Percentiles rank a stretch among this genome's conserved stretches.
These are phyloP conservation scores for Drosophila basisetae DNA, from an alignment of 2,888 invertebrate genomes.

Conservation along the genomic window DNA sequence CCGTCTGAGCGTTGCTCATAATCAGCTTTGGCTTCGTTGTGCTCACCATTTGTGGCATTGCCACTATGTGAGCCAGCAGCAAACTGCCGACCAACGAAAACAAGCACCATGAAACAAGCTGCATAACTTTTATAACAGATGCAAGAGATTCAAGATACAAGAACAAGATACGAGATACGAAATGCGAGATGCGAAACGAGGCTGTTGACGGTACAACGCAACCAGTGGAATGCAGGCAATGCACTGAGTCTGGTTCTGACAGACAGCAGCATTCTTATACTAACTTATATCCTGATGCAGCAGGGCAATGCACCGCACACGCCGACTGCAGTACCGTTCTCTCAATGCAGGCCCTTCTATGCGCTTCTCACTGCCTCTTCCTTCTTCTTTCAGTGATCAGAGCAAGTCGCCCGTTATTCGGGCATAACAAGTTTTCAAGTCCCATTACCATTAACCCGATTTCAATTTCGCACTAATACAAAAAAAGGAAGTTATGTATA, in stretches of 20 bases:
- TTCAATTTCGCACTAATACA: conserved; percentile 41
- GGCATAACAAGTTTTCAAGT: conserved; percentile 66
- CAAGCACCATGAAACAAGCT: conserved; percentile 22
- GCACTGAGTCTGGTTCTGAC: conserved; percentile 24
- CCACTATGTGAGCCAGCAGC: conserved; percentile 21
- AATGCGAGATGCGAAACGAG: conserved; percentile 1
- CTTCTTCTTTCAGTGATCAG: not conserved
- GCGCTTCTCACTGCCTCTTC: conserved; percentile 37
- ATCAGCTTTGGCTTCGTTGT: conserved; percentile 41
- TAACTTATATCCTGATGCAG: conserved; percentile 40
- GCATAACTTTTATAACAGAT: conserved; percentile 31
- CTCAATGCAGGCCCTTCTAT: conserved; percentile 30
- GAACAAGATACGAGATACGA: not conserved
- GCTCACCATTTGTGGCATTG: conserved; percentile 13
- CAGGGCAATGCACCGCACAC: conserved; percentile 39
- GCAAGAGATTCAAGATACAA: conserved; percentile 1
- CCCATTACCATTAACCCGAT: conserved; percentile 77
- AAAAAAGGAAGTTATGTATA: conserved; percentile 1
- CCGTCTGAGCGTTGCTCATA: conserved; percentile 25
- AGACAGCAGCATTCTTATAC: conserved; percentile 46
- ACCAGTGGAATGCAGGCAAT: conserved; percentile 30
- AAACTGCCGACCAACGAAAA: conserved; percentile 20
- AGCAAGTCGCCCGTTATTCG: conserved; percentile 32
- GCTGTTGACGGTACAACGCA: conserved; percentile 10
- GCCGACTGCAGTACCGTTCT: conserved; percentile 12